These are phyloP conservation scores for Stegodyphus mimosarum DNA, from an alignment of 1,140 invertebrate species.

Conservation along the genomic window DNA sequence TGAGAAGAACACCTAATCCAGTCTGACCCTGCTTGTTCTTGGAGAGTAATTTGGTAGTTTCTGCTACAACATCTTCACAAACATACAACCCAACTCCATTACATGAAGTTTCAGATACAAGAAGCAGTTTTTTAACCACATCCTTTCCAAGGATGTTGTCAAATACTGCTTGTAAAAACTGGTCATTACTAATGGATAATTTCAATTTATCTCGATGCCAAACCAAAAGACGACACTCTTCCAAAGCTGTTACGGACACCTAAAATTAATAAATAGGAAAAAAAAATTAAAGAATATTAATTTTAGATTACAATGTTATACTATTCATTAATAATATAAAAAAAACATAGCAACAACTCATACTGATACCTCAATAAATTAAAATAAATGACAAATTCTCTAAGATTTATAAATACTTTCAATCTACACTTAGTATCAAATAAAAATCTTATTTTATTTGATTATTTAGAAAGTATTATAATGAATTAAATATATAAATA, in stretches of 20 bases:
- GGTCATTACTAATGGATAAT: constrained; percentile 84
- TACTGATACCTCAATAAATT: too few species aligned
- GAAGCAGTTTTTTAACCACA: constrained; percentile 90
- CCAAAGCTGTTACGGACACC: constrained; percentile 89
- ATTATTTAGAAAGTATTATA: too few species aligned
- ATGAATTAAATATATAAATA: too few species aligned
- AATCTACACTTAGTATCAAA: too few species aligned
- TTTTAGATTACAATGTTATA: not conserved
- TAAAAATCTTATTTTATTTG: too few species aligned
- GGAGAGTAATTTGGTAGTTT: constrained; percentile 58
- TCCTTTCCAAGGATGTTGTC: constrained; percentile 88
- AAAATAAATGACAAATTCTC: too few species aligned
- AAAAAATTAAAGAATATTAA: not conserved
- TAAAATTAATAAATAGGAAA: constrained; percentile 64
- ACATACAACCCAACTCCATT: constrained; percentile 53
- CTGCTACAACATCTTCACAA: constrained; percentile 47
- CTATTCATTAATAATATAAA: not conserved
- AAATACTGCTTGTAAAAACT: constrained; percentile 85
- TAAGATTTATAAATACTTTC: too few species aligned
- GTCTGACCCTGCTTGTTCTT: constrained; percentile 49
- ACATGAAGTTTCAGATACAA: constrained; percentile 72
- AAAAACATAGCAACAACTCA: too few species aligned
- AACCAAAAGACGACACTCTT: constrained; percentile 84
- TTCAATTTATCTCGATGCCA: constrained; percentile 83
- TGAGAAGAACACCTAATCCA: constrained; percentile 47